Base-by-base conservation (phyloP, 2,113 vertebrate genomes). In the Reinhardtius hippoglossoides region DNA sequence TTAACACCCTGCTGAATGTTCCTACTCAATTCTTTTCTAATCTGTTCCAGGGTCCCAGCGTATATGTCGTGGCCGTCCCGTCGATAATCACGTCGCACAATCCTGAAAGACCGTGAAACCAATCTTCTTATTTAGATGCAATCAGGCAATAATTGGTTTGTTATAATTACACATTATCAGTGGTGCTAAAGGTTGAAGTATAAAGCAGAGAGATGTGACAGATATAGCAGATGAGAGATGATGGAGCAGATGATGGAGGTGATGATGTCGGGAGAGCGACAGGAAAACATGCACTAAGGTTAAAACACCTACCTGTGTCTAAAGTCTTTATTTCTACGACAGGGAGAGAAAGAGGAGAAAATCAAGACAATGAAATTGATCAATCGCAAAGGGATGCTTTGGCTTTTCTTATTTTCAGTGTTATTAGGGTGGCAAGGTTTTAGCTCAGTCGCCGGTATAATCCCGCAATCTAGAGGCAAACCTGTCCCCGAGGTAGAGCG, bases 291-390 rank as follows among this genome's bases (percentile, higher is more conserved):
- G 67, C 78, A 82, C 65, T 37, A 4, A 42, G 63, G 71, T 4
- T 31, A 27, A 9, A 8, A 46, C 70, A 94, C 97, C 95, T 98
- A 99, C 98, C 98, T 99, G 96, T 99, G 98, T 96, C 97, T 97
- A 96, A 99, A 99, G 95, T 99, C 98, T 96, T 99, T 99, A 96
- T 99, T 99, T 96, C 98, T 99, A 96, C 87, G 87, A 92, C 90
- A 81, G 93, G 95, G 92, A 92, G 83, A 94, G 86, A 88, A 92
- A 84, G 86, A 75, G 67, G 61, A 48, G 82, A 73, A 66, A 76
- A 55, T 64, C 42, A 60, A 86, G 46, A 80, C 50, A 66, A 67
- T 74, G 46, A 82, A 61, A 86, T 37, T 65, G 16, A 52, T 27
- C 71, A 55, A 76, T 76, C n/a, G 44, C 48, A 24, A 61, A 65